Percentiles rank a stretch among this genome's conserved stretches.
Evolutionary conservation across 2,888 invertebrate species (phyloP).

Genomic region (Agrotis segetum): DNA sequence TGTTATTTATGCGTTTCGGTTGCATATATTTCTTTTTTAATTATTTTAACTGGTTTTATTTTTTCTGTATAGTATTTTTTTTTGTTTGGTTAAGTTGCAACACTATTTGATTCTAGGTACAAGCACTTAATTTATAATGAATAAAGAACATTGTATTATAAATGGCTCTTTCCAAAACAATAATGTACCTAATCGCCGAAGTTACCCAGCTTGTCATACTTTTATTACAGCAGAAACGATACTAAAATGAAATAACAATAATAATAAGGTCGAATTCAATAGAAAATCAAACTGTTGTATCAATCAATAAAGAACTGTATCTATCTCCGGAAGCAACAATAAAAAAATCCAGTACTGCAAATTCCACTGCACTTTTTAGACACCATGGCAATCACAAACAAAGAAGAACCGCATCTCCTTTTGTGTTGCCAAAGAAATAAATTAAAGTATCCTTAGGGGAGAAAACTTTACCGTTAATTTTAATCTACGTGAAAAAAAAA

Average conservation of each 20-base stretch:
- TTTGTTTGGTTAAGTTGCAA: neutral
- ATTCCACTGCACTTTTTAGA: constrained; percentile 70
- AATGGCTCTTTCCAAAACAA: too few relatives aligned
- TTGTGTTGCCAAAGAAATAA: constrained; percentile 87
- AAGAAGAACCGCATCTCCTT: constrained; percentile 85
- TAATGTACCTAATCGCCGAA: too few relatives aligned
- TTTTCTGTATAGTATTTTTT: neutral
- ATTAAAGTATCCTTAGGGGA: constrained; percentile 90
- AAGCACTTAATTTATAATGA: too few relatives aligned
- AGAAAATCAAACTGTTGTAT: constrained; percentile 38
- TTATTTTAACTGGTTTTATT: constrained; percentile 17
- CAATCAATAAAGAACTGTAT: constrained; percentile 53
- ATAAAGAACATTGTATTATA: too few relatives aligned
- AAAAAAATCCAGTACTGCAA: constrained; percentile 57
- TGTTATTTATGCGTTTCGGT: constrained; percentile 84
- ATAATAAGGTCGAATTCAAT: constrained; percentile 27
- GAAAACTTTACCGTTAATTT: constrained; percentile 88
- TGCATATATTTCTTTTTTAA: constrained; percentile 71
- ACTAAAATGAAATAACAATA: neutral
- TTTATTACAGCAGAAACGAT: too few relatives aligned
- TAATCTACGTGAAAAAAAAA: constrained; percentile 86
- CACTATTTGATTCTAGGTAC: too few relatives aligned
- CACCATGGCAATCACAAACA: constrained; percentile 81
- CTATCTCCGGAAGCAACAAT: constrained; percentile 23
- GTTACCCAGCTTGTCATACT: too few relatives aligned